Evolutionary conservation across 2,888 invertebrate species (phyloP).

Genomic region (Thecophora atra): DNA sequence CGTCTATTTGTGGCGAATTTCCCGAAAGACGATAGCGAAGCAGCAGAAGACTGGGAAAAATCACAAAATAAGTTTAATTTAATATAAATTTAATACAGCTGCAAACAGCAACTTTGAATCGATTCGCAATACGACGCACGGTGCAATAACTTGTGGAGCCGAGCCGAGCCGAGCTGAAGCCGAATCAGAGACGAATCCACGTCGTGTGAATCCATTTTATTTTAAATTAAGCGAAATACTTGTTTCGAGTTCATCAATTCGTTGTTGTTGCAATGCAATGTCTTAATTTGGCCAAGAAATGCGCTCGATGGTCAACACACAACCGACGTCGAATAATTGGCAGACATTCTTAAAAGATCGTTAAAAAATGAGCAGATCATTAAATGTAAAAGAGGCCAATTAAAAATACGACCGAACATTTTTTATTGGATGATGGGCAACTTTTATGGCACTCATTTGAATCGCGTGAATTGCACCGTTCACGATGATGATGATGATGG

Average conservation of each 20-base stretch:
- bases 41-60: background rate
- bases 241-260: background rate
- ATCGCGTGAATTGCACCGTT: background rate
- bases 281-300: background rate
- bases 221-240: background rate
- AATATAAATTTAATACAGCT: background rate
- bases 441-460: background rate
- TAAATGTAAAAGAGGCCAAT: background rate
- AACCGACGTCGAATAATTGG: background rate
- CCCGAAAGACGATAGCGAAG: background rate
- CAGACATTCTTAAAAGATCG: background rate
- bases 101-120: background rate
- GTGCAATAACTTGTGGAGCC: slow-evolving; percentile 9
- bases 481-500: background rate
- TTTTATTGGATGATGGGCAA: background rate
- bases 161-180: background rate
- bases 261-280: background rate
- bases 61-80: no score
- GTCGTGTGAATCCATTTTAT: no score
- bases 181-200: no score
- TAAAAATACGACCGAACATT: background rate
- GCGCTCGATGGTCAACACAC: background rate
- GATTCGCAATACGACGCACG: background rate
- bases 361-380: background rate
- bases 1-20: background rate